Conservation (phyloP, 2,888 invertebrate species). For the Parascotia fuliginaria region DNA sequence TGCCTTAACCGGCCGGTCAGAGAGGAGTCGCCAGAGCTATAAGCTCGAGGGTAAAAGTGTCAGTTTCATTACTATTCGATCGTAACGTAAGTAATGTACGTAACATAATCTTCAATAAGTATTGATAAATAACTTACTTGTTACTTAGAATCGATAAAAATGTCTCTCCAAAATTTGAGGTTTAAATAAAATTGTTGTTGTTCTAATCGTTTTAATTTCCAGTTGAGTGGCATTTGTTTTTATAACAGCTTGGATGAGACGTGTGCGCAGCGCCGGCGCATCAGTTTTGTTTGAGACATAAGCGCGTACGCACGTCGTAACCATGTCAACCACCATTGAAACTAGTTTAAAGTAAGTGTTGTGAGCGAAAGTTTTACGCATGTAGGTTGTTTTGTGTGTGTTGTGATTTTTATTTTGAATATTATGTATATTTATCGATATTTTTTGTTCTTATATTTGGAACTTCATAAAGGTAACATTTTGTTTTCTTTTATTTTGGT, state of each 20-base stretch:
- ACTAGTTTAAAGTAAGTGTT: constrained; percentile 75
- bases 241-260: not conserved
- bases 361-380: constrained; percentile 60
- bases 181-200: too few species aligned
- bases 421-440: not conserved
- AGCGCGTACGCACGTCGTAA: constrained; percentile 36
- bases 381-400: constrained; percentile 36
- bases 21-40: too few species aligned
- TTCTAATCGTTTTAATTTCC: not conserved
- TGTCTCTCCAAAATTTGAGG: too few species aligned
- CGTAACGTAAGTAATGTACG: too few species aligned
- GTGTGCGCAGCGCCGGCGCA: constrained; percentile 21
- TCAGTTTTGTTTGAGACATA: constrained; percentile 41
- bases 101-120: too few species aligned
- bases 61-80: too few species aligned
- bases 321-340: constrained; percentile 75
- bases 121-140: too few species aligned
- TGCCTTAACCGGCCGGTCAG: too few species aligned
- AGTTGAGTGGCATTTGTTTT: not conserved
- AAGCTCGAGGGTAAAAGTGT: too few species aligned
- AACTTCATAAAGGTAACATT: not conserved
- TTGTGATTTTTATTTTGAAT: constrained; percentile 21
- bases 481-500: not conserved
- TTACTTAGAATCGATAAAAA: too few species aligned
- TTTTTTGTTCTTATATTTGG: not conserved